Base-by-base conservation (phyloP, 2,113 vertebrate genomes). In the Daphoenositta chrysoptera region DNA sequence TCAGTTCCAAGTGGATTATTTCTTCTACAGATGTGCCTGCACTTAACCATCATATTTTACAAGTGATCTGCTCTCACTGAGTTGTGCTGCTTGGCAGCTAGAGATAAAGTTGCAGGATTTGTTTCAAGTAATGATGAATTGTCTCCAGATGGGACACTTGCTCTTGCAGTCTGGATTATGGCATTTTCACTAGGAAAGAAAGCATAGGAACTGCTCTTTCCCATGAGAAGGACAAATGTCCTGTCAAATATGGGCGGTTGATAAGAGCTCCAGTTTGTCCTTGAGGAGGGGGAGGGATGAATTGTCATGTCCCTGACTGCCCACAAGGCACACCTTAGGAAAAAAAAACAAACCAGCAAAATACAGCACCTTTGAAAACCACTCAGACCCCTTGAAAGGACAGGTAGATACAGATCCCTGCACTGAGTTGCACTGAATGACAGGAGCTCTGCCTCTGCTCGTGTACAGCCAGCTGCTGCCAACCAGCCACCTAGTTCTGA, bases 71-170 rank as follows among this genome's bases (percentile, higher is more conserved):
- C 48, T 79, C 40, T 78, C 53, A 42, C 39, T 44, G 77, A 58
- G 28, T 48, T 66, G n/a, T 60, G 61, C 39, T 66, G 21, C 35
- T 51, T 44, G 53, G 78, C 60, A 78, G 64, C 47, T 73, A 48
- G 19, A 60, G 44, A 48, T 39, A 28, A 76, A 77, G 23, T 15
- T 51, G 28, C 37, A 60, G 63, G 58, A 77, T 73, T 81, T 63
- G 51, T 82, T 91, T 82, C 73, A 83, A 42, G 24, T 27, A 56
- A 63, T 75, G 63, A 72, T 44, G 30, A 92, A 72, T 70, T 88
- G n/a, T 50, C 42, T 92, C 60, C 76, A 82, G 73, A 82, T n/a
- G 65, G 69, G 39, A 89, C 44, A 15, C 71, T 80, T 65, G 45
- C 30, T 86, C 75, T 73, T 66, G 63, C 40, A 69, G 71, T 50